A percentile compares a stretch with the other conserved stretches of the same genome.
Evolutionary conservation across 2,888 invertebrate species (phyloP).

Genomic region (Biston betularia): DNA sequence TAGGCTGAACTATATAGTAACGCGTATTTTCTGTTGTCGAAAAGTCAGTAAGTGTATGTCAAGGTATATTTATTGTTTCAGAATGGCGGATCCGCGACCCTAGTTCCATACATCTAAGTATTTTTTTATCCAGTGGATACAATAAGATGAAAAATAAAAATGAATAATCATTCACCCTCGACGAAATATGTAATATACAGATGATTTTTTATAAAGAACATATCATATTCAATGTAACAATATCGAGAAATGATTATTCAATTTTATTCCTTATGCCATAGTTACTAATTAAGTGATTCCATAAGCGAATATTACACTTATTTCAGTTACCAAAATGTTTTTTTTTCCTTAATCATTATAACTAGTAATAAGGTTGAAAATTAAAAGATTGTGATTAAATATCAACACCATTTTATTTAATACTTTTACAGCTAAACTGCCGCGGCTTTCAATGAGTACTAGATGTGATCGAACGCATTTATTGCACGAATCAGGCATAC

Average conservation of each 20-base stretch:
- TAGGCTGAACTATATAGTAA: too few species aligned
- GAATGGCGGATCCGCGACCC: slow-evolving; percentile 76
- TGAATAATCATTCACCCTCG: too few species aligned
- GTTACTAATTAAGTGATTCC: slow-evolving; percentile 22
- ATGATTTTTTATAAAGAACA: too few species aligned
- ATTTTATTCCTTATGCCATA: slow-evolving; percentile 32
- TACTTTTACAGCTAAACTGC: slow-evolving; percentile 62
- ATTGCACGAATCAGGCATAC: slow-evolving; percentile 68
- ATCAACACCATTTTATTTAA: slow-evolving; percentile 80
- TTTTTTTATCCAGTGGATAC: slow-evolving; percentile 50
- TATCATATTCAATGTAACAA: slow-evolving; percentile 9
- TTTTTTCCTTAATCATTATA: neutral
- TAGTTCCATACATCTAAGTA: slow-evolving; percentile 48
- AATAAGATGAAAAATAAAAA: slow-evolving; percentile 21
- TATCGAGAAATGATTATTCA: slow-evolving; percentile 35
- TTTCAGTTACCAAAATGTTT: slow-evolving; percentile 26
- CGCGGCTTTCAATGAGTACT: slow-evolving; percentile 66
- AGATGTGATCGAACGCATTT: slow-evolving; percentile 68
- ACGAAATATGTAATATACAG: too few species aligned
- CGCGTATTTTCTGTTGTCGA: too few species aligned
- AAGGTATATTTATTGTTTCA: slow-evolving; percentile 58
- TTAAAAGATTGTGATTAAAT: slow-evolving; percentile 54
- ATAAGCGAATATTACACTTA: slow-evolving; percentile 19
- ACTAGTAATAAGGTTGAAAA: slow-evolving; percentile 3
- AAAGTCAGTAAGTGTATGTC: too few species aligned